These are phyloP conservation scores for Elysia crispata DNA, from an alignment of 2,888 invertebrate genomes.

Conservation along the genomic window DNA sequence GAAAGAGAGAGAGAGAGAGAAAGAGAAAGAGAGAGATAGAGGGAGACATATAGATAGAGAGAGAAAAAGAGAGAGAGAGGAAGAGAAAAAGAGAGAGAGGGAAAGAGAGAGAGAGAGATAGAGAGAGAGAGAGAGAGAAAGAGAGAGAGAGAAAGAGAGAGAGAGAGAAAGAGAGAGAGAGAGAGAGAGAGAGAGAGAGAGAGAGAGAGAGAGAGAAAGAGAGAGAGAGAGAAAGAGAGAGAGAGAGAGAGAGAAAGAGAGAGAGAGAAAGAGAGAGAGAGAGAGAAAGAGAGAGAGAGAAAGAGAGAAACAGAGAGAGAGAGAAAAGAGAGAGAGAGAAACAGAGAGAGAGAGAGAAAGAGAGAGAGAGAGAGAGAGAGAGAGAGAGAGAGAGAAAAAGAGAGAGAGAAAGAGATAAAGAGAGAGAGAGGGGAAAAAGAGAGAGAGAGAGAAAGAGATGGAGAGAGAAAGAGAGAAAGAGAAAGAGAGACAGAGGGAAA, in stretches of 20 bases:
- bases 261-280: not conserved
- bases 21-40: not conserved
- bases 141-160: too few species aligned
- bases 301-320: not conserved
- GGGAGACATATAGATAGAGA: not conserved
- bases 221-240: too few species aligned
- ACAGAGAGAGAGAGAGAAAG: not conserved
- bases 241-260: too few species aligned
- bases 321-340: not conserved
- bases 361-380: not conserved
- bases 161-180: too few species aligned
- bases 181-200: too few species aligned
- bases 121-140: too few species aligned
- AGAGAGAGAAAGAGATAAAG: not conserved
- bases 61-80: too few species aligned
- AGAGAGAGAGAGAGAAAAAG: not conserved
- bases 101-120: too few species aligned
- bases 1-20: not conserved
- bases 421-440: not conserved
- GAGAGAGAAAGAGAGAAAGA: conserved; percentile 16
- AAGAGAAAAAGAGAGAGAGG: too few species aligned
- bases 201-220: too few species aligned
- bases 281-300: not conserved
- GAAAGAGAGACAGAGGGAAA: too few species aligned
- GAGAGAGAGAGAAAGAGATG: not conserved